These are phyloP conservation scores for Muntiacus reevesi DNA, from an alignment of 2,113 vertebrate genomes.

Conservation along the genomic window DNA sequence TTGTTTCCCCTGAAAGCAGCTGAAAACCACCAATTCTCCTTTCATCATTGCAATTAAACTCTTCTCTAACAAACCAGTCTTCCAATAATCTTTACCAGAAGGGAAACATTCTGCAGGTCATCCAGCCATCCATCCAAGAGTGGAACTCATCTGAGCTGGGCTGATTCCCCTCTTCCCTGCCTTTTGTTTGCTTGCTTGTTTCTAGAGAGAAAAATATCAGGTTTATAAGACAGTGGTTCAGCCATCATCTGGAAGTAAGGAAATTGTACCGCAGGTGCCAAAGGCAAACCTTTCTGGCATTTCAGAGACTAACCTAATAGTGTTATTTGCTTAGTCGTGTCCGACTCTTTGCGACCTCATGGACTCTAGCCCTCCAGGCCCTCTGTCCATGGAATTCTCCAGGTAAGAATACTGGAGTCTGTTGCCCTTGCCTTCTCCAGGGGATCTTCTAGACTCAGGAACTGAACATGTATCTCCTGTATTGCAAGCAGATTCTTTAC, in stretches of 20 bases:
- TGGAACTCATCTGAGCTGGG: not conserved
- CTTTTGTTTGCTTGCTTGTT: not conserved
- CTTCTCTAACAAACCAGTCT: not conserved
- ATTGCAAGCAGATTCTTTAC: not conserved
- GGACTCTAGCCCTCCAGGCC: not conserved
- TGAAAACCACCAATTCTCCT: not conserved
- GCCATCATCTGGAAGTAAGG: not conserved
- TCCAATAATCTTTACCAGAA: not conserved
- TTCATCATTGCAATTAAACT: not conserved
- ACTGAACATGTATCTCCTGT: not conserved
- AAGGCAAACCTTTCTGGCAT: not conserved
- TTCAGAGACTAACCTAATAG: constrained; percentile 9
- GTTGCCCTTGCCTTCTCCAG: not conserved
- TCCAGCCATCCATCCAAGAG: not conserved
- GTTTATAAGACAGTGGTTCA: not conserved
- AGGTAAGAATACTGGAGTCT: not conserved
- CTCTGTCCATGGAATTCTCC: not conserved
- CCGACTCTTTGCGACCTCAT: not conserved
- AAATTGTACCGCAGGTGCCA: not conserved
- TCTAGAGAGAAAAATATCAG: not conserved
- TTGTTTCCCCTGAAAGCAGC: not conserved
- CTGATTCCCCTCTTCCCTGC: not conserved
- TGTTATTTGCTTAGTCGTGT: not conserved
- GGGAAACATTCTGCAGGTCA: not conserved
- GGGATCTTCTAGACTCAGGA: not conserved